These are phyloP conservation scores for Nycticryphes semicollaris DNA, from an alignment of 2,113 vertebrate species.

Conservation along the genomic window DNA sequence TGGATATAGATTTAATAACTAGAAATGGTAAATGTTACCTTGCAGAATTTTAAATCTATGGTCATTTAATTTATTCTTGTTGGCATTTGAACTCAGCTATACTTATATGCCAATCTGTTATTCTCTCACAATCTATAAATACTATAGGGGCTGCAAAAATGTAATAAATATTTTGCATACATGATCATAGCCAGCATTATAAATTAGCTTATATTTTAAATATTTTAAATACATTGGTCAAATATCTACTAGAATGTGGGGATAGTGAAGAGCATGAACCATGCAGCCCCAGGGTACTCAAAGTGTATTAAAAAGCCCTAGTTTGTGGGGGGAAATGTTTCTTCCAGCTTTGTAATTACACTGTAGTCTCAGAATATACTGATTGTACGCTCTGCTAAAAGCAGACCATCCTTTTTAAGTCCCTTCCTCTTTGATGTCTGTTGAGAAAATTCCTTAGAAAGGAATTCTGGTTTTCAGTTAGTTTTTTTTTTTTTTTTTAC, in stretches of 20 bases:
- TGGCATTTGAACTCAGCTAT: not conserved
- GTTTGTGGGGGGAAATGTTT: not conserved
- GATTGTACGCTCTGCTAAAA: not conserved
- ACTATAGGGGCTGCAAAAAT: not conserved
- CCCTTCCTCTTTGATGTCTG: not conserved
- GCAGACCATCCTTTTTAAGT: not conserved
- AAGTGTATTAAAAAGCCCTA: not conserved
- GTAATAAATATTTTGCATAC: not conserved
- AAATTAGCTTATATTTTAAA: not conserved
- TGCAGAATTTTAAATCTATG: not conserved
- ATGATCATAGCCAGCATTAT: not conserved
- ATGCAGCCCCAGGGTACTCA: not conserved
- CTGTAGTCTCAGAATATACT: not conserved
- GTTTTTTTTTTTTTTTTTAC: not conserved
- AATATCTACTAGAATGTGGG: not conserved
- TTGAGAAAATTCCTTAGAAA: not conserved
- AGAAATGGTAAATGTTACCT: not conserved
- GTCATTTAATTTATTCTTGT: not conserved
- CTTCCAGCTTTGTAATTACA: not conserved
- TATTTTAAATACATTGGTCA: not conserved
- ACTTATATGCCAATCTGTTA: not conserved
- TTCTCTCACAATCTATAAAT: not conserved
- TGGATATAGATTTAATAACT: not conserved
- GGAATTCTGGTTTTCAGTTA: not conserved
- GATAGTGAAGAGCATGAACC: not conserved